Conservation (phyloP, 2,888 invertebrate species). For the Drosophila acutilabella region DNA sequence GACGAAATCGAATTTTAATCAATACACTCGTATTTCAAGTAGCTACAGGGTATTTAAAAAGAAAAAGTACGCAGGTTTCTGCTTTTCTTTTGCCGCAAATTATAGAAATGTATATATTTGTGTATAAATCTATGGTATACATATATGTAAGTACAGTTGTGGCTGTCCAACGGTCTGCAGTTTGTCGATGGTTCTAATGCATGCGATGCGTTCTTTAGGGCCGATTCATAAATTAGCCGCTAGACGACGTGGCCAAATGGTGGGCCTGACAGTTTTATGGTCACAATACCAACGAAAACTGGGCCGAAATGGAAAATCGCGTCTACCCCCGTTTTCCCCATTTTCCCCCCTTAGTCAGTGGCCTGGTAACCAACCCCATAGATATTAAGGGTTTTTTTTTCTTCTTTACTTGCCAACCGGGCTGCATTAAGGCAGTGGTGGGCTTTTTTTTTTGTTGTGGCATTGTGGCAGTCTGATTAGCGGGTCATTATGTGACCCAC, state of each 20-base stretch:
- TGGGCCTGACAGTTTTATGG: slow-evolving; percentile 69
- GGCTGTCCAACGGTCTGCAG: slow-evolving; percentile 38
- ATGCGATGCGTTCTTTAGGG: slow-evolving; percentile 43
- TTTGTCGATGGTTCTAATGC: slow-evolving; percentile 54
- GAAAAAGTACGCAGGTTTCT: slow-evolving; percentile 9
- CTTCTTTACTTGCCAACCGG: neutral
- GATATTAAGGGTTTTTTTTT: slow-evolving; percentile 20
- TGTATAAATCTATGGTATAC: neutral
- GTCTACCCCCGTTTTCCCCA: neutral
- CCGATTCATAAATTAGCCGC: slow-evolving; percentile 64
- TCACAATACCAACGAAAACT: slow-evolving; percentile 60
- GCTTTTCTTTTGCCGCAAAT: slow-evolving; percentile 19
- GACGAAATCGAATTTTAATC: neutral
- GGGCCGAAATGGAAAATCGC: slow-evolving; percentile 33
- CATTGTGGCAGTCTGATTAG: slow-evolving; percentile 36
- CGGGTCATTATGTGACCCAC: slow-evolving; percentile 51
- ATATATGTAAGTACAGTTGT: neutral
- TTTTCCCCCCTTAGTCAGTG: neutral
- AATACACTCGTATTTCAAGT: neutral
- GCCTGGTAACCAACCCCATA: slow-evolving; percentile 37
- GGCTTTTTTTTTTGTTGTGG: slow-evolving; percentile 14
- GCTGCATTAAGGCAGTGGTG: slow-evolving; percentile 13
- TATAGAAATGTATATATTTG: slow-evolving; percentile 13
- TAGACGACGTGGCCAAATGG: slow-evolving; percentile 66
- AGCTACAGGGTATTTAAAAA: slow-evolving; percentile 11